A percentile compares a stretch with the other conserved stretches of the same genome.
phyloP scores from a whole-genome alignment of 2,113 vertebrate species.

The Phocoena phocoena region DNA sequence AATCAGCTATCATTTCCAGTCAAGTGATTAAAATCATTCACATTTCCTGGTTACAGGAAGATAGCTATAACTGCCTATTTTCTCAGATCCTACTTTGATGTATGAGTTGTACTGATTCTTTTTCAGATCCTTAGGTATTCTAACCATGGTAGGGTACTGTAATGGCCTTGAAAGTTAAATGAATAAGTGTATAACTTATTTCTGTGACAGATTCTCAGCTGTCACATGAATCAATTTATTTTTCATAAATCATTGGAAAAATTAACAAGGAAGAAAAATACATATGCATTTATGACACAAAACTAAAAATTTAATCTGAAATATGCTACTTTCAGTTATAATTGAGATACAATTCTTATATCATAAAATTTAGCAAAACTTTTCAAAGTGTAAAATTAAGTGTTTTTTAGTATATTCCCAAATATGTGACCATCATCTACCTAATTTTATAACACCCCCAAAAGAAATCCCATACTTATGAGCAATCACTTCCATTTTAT shows the following conservation, averaged over 20 bases:
- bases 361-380: not conserved
- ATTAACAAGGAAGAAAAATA: not conserved
- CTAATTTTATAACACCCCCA: not conserved
- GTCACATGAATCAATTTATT: not conserved
- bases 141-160: not conserved
- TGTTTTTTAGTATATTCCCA: not conserved
- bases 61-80: not conserved
- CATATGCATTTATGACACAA: not conserved
- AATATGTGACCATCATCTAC: not conserved
- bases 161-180: not conserved
- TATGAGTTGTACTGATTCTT: not conserved
- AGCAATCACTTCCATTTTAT: not conserved
- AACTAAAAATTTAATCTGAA: not conserved
- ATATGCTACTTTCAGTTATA: not conserved
- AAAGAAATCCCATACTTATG: not conserved
- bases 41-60: not conserved
- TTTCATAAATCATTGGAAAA: conserved; percentile 1
- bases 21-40: not conserved
- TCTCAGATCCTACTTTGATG: not conserved
- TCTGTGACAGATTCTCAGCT: not conserved
- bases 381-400: not conserved
- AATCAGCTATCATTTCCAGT: not conserved
- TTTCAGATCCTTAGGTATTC: not conserved
- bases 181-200: not conserved
- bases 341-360: not conserved